Base-by-base conservation (phyloP, 2,113 vertebrate genomes). In the Lichenostomus cassidix region DNA sequence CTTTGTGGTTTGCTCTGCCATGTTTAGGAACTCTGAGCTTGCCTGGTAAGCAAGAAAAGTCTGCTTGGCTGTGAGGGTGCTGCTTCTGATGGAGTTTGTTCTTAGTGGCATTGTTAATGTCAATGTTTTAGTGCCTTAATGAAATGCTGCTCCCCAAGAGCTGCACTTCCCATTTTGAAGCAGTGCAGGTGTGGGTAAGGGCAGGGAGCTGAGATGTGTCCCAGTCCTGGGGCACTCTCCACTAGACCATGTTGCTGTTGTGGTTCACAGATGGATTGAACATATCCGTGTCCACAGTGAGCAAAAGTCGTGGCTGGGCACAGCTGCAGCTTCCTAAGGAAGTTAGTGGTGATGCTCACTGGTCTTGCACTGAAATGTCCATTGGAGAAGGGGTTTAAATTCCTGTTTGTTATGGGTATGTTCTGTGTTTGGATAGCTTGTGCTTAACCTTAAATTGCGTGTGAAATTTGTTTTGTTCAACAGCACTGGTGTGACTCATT, bases 381-480 rank as follows among this genome's bases (percentile, higher is more conserved):
- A 0, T 37, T 70, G 64, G 52, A 76, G 56, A 22, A 70, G 28
- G 24, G 12, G 5, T 74, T 83, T 78, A 15, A 76, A 53, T 33
- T 67, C 13, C 23, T 37, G 33, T 78, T 87, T 88, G 50, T 69
- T 85, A 4, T 16, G 52, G 52, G 13, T 87, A 9, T 69, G 31
- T 47, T 87, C 53, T 73, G 11, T 90, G 65, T 92, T 93, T 93
- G 65, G 33, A 49, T 94, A 41, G 28, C 76, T 91, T 63, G 21
- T 65, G 50, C 58, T 95, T 87, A 69, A 73, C 74, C 33, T 95
- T 56, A 92, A 83, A 70, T 89, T 92, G 47, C 1, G 0, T 82
- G 86, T 81, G 49, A 63, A 89, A 49, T 90, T 83, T 96, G 76
- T 91, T 95, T 92, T 94, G 87, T 64, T 91, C 87, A 94, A 18